Conservation (phyloP, 2,888 invertebrate genomes). For the Gasteruption jaculator region DNA sequence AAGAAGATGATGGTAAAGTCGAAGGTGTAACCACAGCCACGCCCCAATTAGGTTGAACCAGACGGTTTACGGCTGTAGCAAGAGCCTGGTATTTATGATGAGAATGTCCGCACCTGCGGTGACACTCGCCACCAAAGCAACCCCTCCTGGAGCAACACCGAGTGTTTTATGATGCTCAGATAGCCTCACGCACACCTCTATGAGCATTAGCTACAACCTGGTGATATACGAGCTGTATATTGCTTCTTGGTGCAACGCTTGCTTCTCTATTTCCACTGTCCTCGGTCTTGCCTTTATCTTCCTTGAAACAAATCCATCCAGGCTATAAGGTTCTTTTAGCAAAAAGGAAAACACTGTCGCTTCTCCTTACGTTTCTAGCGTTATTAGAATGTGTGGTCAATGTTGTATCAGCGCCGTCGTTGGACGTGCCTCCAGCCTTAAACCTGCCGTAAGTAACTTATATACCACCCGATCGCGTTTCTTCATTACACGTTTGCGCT, state of each 20-base stretch:
- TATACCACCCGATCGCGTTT: no score
- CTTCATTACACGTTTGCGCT: no score
- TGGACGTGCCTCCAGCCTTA: no score
- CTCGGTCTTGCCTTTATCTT: no score
- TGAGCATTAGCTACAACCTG: constrained; percentile 37
- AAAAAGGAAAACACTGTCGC: no score
- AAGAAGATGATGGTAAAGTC: constrained; percentile 21
- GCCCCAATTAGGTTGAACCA: constrained; percentile 47
- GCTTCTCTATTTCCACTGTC: constrained; percentile 6
- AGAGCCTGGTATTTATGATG: constrained; percentile 45
- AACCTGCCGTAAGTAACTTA: no score
- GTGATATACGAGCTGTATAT: constrained; percentile 41
- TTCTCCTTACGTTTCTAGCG: no score
- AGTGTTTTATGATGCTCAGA: constrained; percentile 42
- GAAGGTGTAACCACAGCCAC: constrained; percentile 44
- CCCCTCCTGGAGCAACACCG: constrained; percentile 28
- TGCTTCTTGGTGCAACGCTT: constrained; percentile 24
- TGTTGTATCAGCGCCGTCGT: no score
- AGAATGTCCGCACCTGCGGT: constrained; percentile 50
- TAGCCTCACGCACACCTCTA: constrained; percentile 43
- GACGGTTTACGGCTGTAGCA: constrained; percentile 38
- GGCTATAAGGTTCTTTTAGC: no score
- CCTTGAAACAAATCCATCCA: no score
- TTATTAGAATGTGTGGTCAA: no score
- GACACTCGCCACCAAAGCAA: constrained; percentile 42